Conservation (phyloP, 2,797 vertebrate species). For the Ambastaia sidthimunki region DNA sequence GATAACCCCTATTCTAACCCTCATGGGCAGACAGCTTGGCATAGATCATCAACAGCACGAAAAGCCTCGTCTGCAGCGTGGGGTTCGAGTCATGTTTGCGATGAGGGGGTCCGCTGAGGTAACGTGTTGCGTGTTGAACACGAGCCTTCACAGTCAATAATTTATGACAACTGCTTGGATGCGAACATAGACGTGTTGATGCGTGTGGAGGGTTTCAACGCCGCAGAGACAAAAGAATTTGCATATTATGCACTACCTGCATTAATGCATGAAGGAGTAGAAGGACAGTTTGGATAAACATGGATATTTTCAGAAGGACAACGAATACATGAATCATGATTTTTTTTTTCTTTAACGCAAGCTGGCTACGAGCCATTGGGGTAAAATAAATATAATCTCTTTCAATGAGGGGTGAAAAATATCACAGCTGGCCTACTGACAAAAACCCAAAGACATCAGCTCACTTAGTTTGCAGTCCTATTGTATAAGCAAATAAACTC, state of each 20-base stretch:
- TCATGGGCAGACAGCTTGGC: constrained; percentile 13
- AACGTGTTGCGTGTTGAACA: constrained; percentile 26
- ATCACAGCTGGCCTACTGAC: background rate
- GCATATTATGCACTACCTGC: constrained; percentile 46
- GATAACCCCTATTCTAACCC: constrained; percentile 18
- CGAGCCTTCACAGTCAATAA: constrained; percentile 42
- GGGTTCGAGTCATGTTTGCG: constrained; percentile 19
- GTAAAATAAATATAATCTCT: background rate
- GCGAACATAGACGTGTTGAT: constrained; percentile 38
- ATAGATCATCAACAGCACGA: constrained; percentile 14
- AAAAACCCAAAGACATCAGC: background rate
- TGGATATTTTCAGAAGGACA: constrained; percentile 4
- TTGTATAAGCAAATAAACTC: background rate
- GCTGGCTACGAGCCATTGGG: background rate
- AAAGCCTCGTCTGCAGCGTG: constrained; percentile 43
- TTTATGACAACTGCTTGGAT: constrained; percentile 49
- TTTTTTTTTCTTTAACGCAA: background rate
- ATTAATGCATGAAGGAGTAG: constrained; percentile 35
- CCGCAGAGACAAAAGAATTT: constrained; percentile 45
- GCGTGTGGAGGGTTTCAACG: constrained; percentile 29
- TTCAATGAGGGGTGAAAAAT: background rate
- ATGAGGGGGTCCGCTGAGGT: constrained; percentile 33
- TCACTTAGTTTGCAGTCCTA: background rate
- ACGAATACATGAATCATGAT: background rate
- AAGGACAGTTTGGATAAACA: constrained; percentile 23